Base-by-base conservation (phyloP, 2,113 vertebrate species). In the Halichoerus grypus region DNA sequence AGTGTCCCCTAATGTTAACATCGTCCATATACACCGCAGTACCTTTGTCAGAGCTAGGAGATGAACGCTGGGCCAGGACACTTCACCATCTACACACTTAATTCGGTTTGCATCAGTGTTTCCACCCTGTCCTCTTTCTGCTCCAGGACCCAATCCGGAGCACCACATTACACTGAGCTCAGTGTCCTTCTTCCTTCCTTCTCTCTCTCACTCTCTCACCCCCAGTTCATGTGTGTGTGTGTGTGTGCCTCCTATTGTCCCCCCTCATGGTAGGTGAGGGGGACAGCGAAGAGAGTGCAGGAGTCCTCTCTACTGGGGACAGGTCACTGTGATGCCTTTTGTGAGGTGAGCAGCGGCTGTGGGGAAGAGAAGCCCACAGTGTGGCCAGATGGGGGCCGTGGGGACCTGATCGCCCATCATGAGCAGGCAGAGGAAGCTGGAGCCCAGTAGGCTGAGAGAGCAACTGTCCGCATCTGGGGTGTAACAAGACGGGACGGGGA, bases 341-440 rank as follows among this genome's bases (percentile, higher is more conserved):
- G 7, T 57, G 69, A 67, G 26, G 8, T 55, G 81, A 65, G 28
- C 49, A 21, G 21, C 5, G 12, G n/a, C n/a, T 2, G 2, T n/a
- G 12, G 77, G 28, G 53, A 19, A 79, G 59, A 65, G 61, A 69
- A 57, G 33, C 16, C 36, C 15, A 5, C 7, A 33, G 46, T 57
- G 51, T 39, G 24, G n/a, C 46, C n/a, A 14, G 55, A 19, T 7
- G 9, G n/a, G 63, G 69, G 7, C 16, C 15, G 46, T 0, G 0
- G 19, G 80, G 36, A 53, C 5, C 31, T 4, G 0, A 2, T 19
- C 42, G 14, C 42, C 36, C 6, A 0, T 26, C 18, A 33, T 2
- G 88, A 61, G 18, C 7, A 77, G 80, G 55, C 19, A 1, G 5
- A 80, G 72, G 90, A 18, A 28, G 55, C 42, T 42, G 24, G 19